These are phyloP conservation scores for Nettapus auritus DNA, from an alignment of 2,113 vertebrate genomes.

Conservation along the genomic window DNA sequence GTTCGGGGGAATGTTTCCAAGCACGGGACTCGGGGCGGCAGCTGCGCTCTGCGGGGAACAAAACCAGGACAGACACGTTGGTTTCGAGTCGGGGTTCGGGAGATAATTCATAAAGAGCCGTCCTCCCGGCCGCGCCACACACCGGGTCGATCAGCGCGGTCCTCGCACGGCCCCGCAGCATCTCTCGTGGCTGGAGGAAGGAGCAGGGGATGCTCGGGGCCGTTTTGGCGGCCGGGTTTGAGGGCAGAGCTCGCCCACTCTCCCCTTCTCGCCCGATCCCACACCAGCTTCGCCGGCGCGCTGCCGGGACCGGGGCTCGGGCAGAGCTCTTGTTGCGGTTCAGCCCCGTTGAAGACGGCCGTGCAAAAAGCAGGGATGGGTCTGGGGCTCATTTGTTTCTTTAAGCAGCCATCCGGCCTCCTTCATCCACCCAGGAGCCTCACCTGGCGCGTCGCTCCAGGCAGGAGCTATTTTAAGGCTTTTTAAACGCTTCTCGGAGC, in stretches of 20 bases:
- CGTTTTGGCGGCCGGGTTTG: background rate
- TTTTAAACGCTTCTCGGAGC: background rate
- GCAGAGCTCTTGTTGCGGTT: background rate
- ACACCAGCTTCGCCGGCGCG: background rate
- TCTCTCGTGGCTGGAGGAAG: rapidly evolving
- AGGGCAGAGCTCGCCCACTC: background rate
- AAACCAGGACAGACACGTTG: background rate
- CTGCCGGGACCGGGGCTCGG: background rate
- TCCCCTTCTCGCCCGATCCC: no score
- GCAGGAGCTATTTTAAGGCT: background rate
- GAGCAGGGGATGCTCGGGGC: background rate
- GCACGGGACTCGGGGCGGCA: slow-evolving; percentile 89
- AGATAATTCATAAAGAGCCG: background rate
- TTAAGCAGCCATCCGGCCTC: background rate
- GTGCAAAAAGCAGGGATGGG: background rate
- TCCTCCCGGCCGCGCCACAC: background rate
- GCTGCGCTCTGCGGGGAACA: slow-evolving; percentile 86
- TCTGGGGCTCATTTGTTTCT: background rate
- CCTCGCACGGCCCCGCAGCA: background rate
- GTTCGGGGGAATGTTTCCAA: slow-evolving; percentile 90
- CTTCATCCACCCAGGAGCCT: background rate
- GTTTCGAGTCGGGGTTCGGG: background rate
- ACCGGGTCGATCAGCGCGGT: background rate
- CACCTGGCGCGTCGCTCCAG: background rate
- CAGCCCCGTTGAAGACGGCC: background rate